Evolutionary conservation across 2,888 invertebrate genomes (phyloP), one percentile per base, ranked within the genome.

Genomic region (Melinopterus prodromus): DNA sequence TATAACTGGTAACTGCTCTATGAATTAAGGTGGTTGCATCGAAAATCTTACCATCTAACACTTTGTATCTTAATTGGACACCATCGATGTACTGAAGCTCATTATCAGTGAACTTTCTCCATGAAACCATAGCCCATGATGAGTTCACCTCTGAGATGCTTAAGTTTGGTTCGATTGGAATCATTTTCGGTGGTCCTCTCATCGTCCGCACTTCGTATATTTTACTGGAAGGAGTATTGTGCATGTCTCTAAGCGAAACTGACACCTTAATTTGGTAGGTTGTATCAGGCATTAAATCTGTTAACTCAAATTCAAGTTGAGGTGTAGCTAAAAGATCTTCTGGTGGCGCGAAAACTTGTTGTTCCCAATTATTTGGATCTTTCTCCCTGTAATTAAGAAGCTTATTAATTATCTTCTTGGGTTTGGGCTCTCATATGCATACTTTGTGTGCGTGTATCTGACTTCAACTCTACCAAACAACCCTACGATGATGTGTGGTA

Each of bases 11-110:
- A 0, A 97, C 93, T 7, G 96, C 95, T 84, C 93, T 92, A 87
- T 98, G 97, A 53, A 98, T 94, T 35, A 97, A 88, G 26, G 97
- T 96, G 0, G 97, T 96, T 82, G 95, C 95, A 36, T 94, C 94
- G 88, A 96, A 97, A 80, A 96, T 94, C 85, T 95, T 95, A 69
- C 94, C 95, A 79, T 95, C 95, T 7, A 94, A 92, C 86, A 96
- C 95, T 85, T 96, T 95, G 88, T 95, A 97, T 84, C 96, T 93
- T 83, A 98, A 90, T 89, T 97, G 97, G 71, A 97, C 94, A 0
- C 97, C 97, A 86, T 98, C 97, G 79, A 97, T 95, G 85, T 95
- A 95, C 85, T 94, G 94, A 83, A 96, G 88, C 87, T 97, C 97
- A 71, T 94, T 93, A 80, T 95, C 95, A 0, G 92, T 92, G 85